Conservation (phyloP, 2,797 vertebrate species). For the Myripristis jacobus region DNA sequence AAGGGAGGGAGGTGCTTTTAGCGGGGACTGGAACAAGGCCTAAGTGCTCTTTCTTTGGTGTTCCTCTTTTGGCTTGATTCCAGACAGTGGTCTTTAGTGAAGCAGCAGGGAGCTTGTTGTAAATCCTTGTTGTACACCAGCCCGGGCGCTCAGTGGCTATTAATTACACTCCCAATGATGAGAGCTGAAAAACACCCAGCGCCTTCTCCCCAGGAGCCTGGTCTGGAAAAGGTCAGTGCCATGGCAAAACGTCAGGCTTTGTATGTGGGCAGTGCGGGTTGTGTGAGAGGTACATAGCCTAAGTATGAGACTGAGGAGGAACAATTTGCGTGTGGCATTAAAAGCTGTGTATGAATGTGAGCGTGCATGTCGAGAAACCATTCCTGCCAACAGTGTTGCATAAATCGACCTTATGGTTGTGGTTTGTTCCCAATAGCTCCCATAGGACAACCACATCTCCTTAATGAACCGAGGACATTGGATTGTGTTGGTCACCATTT, state of each 20-base stretch:
- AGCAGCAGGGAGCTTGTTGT: not conserved
- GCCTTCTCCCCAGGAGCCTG: slow-evolving; percentile 29
- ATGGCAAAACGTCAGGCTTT: not conserved
- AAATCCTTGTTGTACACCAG: not conserved
- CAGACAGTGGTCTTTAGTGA: slow-evolving; percentile 9
- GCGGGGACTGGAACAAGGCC: no score
- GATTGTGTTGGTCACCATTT: no score
- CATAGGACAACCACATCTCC: no score
- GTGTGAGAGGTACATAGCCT: not conserved
- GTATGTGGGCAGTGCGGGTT: not conserved
- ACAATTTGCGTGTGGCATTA: not conserved
- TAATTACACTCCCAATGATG: slow-evolving; percentile 23
- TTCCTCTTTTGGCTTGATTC: slow-evolving; percentile 7
- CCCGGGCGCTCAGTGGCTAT: not conserved
- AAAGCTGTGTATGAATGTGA: not conserved
- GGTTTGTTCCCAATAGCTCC: not conserved
- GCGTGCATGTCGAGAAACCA: not conserved
- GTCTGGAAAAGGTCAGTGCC: slow-evolving; percentile 41
- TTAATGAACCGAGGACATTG: no score
- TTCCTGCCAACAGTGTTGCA: not conserved
- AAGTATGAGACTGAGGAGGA: not conserved
- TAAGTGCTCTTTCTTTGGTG: no score
- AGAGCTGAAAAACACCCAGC: slow-evolving; percentile 17
- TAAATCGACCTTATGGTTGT: no score
- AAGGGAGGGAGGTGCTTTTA: no score